phyloP scores from a whole-genome alignment of 30 jellyfish, hydroid and myxozoan genomes.

The Hydractinia symbiolongicarpus region DNA sequence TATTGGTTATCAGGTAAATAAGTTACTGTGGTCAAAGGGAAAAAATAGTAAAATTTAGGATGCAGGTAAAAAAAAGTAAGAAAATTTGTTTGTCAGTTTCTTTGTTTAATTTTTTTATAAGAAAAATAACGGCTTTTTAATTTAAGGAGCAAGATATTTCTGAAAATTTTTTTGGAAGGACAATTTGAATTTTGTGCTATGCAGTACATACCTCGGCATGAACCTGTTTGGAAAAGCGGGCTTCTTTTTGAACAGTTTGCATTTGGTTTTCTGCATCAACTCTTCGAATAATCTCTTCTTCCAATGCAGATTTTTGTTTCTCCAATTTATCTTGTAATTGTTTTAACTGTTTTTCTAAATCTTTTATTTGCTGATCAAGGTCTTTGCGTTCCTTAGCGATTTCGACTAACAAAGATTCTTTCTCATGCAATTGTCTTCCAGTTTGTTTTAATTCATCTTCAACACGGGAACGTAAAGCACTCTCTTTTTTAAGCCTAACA shows the following conservation, averaged over 20 bases:
- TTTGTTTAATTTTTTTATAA: no score
- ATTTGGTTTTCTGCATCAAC: slow-evolving; percentile 72
- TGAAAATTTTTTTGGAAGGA: no score
- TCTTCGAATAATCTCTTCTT: slow-evolving; percentile 52
- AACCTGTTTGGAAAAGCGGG: slow-evolving; percentile 48
- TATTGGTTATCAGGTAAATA: no score
- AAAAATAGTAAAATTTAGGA: no score
- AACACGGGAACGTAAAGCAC: slow-evolving; percentile 25
- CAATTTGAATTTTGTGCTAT: no score
- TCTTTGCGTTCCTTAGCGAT: slow-evolving; percentile 34
- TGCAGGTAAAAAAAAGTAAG: no score
- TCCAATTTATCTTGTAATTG: slow-evolving; percentile 43
- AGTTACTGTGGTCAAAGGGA: no score
- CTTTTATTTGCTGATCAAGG: slow-evolving; percentile 38
- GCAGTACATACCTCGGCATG: slow-evolving; percentile 51
- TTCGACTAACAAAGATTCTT: slow-evolving; percentile 37
- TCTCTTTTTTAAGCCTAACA: slow-evolving; percentile 59
- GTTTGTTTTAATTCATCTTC: slow-evolving; percentile 35
- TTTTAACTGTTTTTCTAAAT: slow-evolving; percentile 39
- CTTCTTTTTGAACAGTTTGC: slow-evolving; percentile 77
- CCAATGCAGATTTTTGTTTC: slow-evolving; percentile 43
- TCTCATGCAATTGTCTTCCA: slow-evolving; percentile 53
- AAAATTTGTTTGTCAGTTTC: no score
- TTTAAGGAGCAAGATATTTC: no score
- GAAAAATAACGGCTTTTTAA: no score